phyloP scores from a whole-genome alignment of 23 tunicate genomes.

The Ciona savignyi region DNA sequence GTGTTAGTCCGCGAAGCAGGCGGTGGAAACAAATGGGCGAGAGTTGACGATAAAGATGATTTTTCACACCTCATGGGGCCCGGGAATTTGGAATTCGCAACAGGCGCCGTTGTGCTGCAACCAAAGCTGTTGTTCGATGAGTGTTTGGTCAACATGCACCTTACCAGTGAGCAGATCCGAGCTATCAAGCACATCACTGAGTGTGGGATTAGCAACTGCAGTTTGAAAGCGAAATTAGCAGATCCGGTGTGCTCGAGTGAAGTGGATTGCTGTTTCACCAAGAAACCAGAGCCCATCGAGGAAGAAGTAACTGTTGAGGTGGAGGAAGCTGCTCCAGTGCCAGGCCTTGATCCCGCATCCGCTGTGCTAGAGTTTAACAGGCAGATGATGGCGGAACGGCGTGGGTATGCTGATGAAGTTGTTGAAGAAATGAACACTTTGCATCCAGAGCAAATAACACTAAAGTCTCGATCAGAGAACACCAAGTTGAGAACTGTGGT shows the following conservation, averaged over 20 bases:
- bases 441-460: neutral
- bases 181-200: conserved; percentile 49
- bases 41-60: conserved; percentile 81
- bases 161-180: conserved; percentile 39
- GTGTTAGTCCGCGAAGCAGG: neutral
- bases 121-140: conserved; percentile 24
- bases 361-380: neutral
- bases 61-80: conserved; percentile 44
- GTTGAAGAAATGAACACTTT: conserved; percentile 1
- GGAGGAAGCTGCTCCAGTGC: neutral
- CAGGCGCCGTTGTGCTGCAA: conserved; percentile 57
- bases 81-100: conserved; percentile 19
- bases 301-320: neutral
- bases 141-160: conserved; percentile 21
- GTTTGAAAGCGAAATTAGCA: conserved; percentile 8
- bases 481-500: neutral
- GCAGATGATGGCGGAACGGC: conserved; percentile 14
- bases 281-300: neutral
- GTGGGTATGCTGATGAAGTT: conserved; percentile 16
- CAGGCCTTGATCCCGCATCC: neutral
- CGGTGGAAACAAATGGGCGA: conserved; percentile 28
- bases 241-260: conserved; percentile 10
- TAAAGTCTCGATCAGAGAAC: neutral
- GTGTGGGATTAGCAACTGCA: conserved; percentile 32
- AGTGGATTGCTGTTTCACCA: conserved; percentile 11